Base-by-base conservation (phyloP, 1,140 invertebrate species). In the Scaptodrosophila lebanonensis region DNA sequence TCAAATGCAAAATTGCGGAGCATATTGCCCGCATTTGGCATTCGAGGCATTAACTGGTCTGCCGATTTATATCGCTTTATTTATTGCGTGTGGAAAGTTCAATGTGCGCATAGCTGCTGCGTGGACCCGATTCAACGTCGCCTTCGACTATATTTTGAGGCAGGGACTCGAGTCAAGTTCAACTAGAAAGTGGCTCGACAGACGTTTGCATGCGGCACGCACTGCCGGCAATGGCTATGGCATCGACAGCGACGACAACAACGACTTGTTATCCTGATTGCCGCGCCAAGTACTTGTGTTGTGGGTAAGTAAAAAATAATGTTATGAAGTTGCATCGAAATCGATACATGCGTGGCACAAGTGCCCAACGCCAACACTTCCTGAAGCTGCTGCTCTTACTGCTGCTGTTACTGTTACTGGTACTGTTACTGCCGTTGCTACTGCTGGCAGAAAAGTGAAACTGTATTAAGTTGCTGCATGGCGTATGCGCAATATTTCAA, bases 251-350 rank as follows among this genome's bases (percentile, higher is more conserved):
- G 42, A 30, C 51, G 42, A 51, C 44, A 52, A 66, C 66, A 58
- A 49, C 56, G 66, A 72, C 67, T 72, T 72, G 68, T 66, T 73
- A 73, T 75, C 70, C 70, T 75, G 70, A 73, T 73, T 67, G 69
- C 17, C 2, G 11, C 15, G 3, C 35, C 6, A 38, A n/a, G n/a
- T n/a, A n/a, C n/a, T n/a, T n/a, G n/a, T n/a, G n/a, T n/a, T n/a
- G n/a, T n/a, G n/a, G n/a, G 35, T 13, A 38, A 33, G 22, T 25
- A 25, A 25, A 25, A 25, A 25, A 25, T 25, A 25, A 25, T 25
- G 22, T 25, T 8, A 25, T 8, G n/a, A n/a, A n/a, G n/a, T n/a
- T n/a, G n/a, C n/a, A n/a, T n/a, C n/a, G n/a, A n/a, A n/a, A n/a
- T n/a, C n/a, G n/a, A n/a, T n/a, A n/a, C n/a, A n/a, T n/a, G n/a